Percentiles rank a stretch among this genome's conserved stretches.
Conservation (phyloP, 2,888 invertebrate species). For the Petrolisthes manimaculis region DNA sequence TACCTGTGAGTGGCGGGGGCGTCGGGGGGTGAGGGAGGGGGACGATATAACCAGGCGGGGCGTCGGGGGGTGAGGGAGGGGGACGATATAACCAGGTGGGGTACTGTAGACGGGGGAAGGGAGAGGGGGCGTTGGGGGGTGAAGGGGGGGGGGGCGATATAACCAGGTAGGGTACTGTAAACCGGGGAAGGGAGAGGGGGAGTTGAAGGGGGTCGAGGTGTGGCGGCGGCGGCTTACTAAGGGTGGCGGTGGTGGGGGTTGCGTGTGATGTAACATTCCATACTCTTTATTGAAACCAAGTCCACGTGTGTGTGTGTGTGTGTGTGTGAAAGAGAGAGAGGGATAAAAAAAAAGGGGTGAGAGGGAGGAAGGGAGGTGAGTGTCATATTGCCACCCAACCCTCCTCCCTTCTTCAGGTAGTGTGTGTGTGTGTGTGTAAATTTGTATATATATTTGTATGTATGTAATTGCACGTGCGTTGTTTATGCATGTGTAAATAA, state of each 20-base stretch:
- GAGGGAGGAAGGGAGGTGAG: too few relatives aligned
- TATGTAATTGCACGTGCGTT: too few relatives aligned
- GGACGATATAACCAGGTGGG: too few relatives aligned
- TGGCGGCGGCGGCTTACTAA: not conserved
- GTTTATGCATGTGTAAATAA: too few relatives aligned
- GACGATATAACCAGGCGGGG: not conserved
- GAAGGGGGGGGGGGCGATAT: not conserved
- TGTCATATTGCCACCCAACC: too few relatives aligned
- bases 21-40: not conserved
- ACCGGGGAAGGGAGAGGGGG: not conserved
- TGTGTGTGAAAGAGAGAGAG: too few relatives aligned
- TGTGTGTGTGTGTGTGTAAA: too few relatives aligned
- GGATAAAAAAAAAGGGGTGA: too few relatives aligned
- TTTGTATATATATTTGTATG: too few relatives aligned
- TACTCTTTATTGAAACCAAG: constrained; percentile 15
- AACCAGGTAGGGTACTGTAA: not conserved
- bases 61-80: not conserved
- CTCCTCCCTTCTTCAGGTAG: too few relatives aligned
- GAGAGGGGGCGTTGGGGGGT: not conserved
- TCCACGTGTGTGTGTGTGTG: not conserved
- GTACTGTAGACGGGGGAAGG: not conserved
- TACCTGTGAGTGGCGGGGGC: constrained; percentile 3
- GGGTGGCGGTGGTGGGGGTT: not conserved
- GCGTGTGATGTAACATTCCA: constrained; percentile 5
- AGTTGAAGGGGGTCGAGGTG: not conserved